phyloP scores from a whole-genome alignment of 2,113 vertebrate genomes.

The Cervus canadensis region DNA sequence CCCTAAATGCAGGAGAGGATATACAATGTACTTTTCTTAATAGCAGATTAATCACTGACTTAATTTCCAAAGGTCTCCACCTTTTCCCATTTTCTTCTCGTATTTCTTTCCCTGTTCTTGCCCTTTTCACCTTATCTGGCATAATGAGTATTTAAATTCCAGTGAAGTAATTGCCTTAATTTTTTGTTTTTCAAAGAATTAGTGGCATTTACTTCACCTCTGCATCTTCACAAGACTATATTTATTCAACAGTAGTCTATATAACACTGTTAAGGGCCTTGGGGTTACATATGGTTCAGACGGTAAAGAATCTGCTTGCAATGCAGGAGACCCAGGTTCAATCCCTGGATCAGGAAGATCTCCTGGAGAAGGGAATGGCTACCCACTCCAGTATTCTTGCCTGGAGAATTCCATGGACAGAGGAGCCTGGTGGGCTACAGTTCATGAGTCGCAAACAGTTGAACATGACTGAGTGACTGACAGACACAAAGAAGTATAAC shows the following conservation, averaged over 20 bases:
- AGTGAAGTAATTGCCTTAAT: neutral
- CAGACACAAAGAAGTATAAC: neutral
- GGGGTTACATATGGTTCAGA: neutral
- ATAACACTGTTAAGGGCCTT: neutral
- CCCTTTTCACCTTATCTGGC: neutral
- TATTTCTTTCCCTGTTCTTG: neutral
- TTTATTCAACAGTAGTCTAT: neutral
- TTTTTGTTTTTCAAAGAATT: neutral
- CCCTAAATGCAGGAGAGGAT: neutral
- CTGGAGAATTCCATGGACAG: neutral
- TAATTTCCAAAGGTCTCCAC: neutral
- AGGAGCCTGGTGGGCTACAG: neutral
- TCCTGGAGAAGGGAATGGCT: neutral
- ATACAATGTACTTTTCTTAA: constrained; percentile 2
- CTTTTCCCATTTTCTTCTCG: neutral
- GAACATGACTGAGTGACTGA: neutral
- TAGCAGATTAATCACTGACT: neutral
- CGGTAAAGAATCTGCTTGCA: neutral
- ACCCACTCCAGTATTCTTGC: neutral
- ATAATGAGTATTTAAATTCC: neutral
- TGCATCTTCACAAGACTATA: neutral
- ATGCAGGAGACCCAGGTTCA: neutral
- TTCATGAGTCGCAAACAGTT: neutral
- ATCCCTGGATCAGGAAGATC: neutral
- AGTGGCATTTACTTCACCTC: neutral